These are phyloP conservation scores for Elephantulus edwardii DNA, from an alignment of 2,113 vertebrate species.

Conservation along the genomic window DNA sequence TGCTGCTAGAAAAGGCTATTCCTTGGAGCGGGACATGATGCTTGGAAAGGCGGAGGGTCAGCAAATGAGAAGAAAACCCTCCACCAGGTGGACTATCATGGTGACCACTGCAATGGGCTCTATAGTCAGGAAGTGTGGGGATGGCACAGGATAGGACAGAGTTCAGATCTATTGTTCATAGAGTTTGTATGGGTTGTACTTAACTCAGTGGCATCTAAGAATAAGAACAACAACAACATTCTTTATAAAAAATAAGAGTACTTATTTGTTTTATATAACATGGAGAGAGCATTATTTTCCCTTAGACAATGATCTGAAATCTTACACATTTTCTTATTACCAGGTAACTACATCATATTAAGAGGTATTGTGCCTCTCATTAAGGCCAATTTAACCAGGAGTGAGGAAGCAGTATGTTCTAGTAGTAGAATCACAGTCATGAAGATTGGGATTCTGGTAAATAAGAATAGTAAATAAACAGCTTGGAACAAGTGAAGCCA, in stretches of 20 bases:
- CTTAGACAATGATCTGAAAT: slow-evolving; percentile 14
- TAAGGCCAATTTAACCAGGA: background rate
- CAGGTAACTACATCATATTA: background rate
- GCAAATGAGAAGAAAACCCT: too few species aligned
- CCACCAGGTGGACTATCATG: too few species aligned
- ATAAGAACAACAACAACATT: too few species aligned
- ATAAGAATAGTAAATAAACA: background rate
- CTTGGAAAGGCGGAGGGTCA: too few species aligned
- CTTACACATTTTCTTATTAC: background rate
- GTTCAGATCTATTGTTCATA: too few species aligned
- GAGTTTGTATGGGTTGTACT: too few species aligned
- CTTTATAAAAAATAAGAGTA: background rate
- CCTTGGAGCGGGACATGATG: too few species aligned
- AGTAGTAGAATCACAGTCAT: background rate
- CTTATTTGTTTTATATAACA: background rate
- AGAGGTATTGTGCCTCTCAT: background rate
- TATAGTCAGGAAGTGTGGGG: too few species aligned
- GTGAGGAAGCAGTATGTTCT: background rate
- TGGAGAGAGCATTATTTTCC: background rate
- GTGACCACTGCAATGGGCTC: too few species aligned
- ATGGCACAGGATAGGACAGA: too few species aligned
- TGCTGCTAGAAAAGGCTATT: too few species aligned
- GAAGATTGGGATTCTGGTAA: background rate
- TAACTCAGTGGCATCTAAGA: background rate
- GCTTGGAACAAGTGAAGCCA: background rate